Base-by-base conservation (phyloP, 1,140 invertebrate species). In the Condylostylus longicornis region DNA sequence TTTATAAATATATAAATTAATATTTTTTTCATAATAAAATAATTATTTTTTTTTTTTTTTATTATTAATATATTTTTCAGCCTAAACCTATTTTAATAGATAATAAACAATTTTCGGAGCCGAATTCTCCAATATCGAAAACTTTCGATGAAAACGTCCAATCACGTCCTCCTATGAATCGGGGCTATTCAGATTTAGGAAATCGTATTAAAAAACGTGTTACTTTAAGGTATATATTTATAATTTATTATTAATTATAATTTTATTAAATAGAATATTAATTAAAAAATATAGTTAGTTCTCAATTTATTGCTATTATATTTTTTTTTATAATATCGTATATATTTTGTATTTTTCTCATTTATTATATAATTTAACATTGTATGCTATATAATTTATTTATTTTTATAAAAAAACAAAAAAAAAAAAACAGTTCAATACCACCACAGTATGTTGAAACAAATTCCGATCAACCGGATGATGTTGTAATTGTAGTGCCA, bases 151-250 rank as follows among this genome's bases (percentile, higher is more conserved):
- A 32, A 38, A 32, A 28, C 29, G 31, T 18, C 36, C 41, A 40
- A 15, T 54, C 54, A 42, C 53, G 53, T 18, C 54, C 62, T 42
- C 73, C 73, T 28, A 80, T 82, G 68, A 71, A 79, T 51, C 64
- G 79, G 35, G 79, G 80, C 21, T 74, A 77, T 53, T 82, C 82
- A 23, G 82, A 86, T 61, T 70, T 86, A 42, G 77, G 81, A 41
- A 79, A 75, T 60, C 69, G 80, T 54, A 77, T 82, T 44, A 80
- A 81, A 57, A 87, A 86, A 64, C 71, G 79, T 55, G 82, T 88
- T 40, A 85, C 82, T 36, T 70, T 84, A 54, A 79, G 74, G 70
- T 77, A 65, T 40, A 62, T 61, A 52, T 18, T 17, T 15, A 14
- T 10, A 32, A 23, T 18, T 9, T 29, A 17, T 15, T 18, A 5